Percentiles rank a stretch among this genome's conserved stretches.
phyloP scores from a whole-genome alignment of 2,888 invertebrate species.

The Cerastoderma edule region DNA sequence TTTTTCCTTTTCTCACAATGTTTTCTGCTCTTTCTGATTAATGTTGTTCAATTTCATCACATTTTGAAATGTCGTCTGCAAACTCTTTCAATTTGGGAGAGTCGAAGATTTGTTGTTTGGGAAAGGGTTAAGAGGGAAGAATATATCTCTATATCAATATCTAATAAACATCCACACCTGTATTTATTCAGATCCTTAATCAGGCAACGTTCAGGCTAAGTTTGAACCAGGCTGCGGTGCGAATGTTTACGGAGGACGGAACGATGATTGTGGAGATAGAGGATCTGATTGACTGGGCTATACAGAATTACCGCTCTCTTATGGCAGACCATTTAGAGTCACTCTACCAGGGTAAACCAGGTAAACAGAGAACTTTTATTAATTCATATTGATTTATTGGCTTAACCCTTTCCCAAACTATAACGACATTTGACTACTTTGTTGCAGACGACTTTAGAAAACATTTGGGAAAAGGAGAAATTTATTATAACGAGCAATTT shows the following conservation, averaged over 20 bases:
- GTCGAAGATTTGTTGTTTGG: too few relatives aligned
- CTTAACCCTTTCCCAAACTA: background rate
- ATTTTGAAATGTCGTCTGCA: too few relatives aligned
- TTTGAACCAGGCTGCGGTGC: constrained; percentile 78
- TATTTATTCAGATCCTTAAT: constrained; percentile 77
- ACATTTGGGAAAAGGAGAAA: constrained; percentile 7
- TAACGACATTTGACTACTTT: too few relatives aligned
- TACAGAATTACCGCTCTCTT: constrained; percentile 73
- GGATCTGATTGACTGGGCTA: constrained; percentile 80
- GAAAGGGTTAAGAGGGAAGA: too few relatives aligned
- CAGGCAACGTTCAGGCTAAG: constrained; percentile 80
- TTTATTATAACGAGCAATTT: background rate
- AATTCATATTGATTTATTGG: background rate
- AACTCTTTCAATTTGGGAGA: too few relatives aligned
- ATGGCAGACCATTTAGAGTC: constrained; percentile 74
- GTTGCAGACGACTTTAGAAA: background rate
- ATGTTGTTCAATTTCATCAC: too few relatives aligned
- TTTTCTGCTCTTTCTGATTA: too few relatives aligned
- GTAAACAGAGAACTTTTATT: too few relatives aligned
- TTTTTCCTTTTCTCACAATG: too few relatives aligned
- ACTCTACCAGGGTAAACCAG: constrained; percentile 61
- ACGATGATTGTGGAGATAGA: constrained; percentile 79
- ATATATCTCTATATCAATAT: too few relatives aligned
- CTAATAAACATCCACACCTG: too few relatives aligned
- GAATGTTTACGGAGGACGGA: constrained; percentile 82